Evolutionary conservation across 1,140 invertebrate genomes (phyloP).

Genomic region (Condylostylus longicornis): DNA sequence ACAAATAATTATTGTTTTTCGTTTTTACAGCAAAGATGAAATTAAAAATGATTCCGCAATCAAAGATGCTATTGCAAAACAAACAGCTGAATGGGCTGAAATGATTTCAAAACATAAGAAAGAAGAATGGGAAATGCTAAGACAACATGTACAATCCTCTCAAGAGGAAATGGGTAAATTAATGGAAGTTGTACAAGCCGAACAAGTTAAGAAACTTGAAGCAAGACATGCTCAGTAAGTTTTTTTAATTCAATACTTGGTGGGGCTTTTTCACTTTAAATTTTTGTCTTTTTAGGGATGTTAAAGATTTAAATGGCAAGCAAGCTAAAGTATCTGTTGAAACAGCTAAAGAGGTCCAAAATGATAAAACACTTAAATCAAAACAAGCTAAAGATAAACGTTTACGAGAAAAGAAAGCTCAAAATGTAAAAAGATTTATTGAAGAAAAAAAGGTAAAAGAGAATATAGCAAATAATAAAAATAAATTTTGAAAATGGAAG

Average conservation of each 20-base stretch:
- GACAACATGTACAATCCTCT: constrained; percentile 70
- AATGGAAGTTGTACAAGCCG: constrained; percentile 66
- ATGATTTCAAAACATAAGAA: constrained; percentile 76
- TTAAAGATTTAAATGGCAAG: constrained; percentile 88
- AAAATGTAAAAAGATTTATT: constrained; percentile 98
- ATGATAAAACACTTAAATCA: constrained; percentile 92
- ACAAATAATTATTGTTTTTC: constrained; percentile 1
- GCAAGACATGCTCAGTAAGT: constrained; percentile 70
- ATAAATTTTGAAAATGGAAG: not conserved
- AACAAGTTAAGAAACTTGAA: constrained; percentile 82
- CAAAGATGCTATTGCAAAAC: constrained; percentile 67
- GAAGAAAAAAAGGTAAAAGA: constrained; percentile 72
- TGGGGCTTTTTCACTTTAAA: not conserved
- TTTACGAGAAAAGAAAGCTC: constrained; percentile 90
- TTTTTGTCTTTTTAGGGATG: constrained; percentile 47
- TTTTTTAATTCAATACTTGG: not conserved
- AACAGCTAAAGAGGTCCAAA: constrained; percentile 85
- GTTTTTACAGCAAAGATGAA: constrained; percentile 54
- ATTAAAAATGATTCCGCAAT: constrained; percentile 62
- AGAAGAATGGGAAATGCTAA: constrained; percentile 78
- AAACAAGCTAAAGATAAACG: constrained; percentile 92
- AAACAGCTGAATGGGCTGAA: constrained; percentile 88
- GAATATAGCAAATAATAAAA: no score
- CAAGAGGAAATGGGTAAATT: constrained; percentile 71
- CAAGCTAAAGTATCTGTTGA: constrained; percentile 96